Evolutionary conservation across 2,797 vertebrate species (phyloP).

Genomic region (Pelodytes ibericus): DNA sequence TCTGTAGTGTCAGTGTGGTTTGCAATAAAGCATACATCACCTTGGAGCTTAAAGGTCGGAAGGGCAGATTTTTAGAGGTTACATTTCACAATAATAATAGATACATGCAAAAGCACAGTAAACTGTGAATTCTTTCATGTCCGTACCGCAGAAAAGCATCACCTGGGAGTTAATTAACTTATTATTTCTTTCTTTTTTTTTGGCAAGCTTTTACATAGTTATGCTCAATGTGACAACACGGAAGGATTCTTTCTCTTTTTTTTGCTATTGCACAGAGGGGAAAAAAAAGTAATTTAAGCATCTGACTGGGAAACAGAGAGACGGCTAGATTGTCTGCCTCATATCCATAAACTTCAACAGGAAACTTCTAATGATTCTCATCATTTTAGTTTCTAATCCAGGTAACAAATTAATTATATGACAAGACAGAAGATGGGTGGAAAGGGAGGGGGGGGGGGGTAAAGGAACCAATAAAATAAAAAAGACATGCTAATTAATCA

Average conservation of each 20-base stretch:
- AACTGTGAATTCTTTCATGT: conserved; percentile 47
- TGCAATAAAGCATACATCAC: background rate
- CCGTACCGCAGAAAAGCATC: conserved; percentile 21
- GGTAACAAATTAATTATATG: conserved; percentile 25
- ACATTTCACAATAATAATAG: conserved; percentile 12
- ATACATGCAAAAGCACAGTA: conserved; percentile 40
- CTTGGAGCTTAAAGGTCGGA: background rate
- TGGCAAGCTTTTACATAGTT: background rate
- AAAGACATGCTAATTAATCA: background rate
- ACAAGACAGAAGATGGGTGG: conserved; percentile 11
- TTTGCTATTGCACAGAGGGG: no score
- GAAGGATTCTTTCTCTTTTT: conserved; percentile 1
- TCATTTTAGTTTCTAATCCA: conserved; percentile 28
- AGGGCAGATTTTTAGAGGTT: conserved; percentile 8
- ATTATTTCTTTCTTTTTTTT: background rate
- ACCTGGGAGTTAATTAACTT: conserved; percentile 35
- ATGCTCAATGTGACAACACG: background rate
- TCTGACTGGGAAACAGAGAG: conserved; percentile 27
- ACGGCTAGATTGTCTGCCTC: conserved; percentile 19
- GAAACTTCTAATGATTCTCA: conserved; percentile 24
- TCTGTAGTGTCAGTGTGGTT: background rate
- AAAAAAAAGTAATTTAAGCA: conserved; percentile 19
- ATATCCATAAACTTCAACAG: conserved; percentile 40
- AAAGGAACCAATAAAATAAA: background rate
- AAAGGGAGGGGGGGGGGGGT: background rate